Conservation (phyloP, 2,113 vertebrate species). For the Perca fluviatilis region DNA sequence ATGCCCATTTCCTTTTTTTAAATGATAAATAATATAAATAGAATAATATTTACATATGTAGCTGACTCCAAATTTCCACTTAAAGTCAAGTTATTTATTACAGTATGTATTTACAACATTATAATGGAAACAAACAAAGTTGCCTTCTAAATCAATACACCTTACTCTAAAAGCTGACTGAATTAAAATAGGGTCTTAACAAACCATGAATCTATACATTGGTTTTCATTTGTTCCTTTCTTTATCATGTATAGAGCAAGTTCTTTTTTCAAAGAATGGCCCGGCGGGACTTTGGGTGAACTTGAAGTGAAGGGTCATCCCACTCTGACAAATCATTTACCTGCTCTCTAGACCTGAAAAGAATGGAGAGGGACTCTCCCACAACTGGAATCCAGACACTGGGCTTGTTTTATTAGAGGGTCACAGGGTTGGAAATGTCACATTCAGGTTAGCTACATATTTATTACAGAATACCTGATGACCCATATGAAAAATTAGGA, state of each 20-base stretch:
- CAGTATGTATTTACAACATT: neutral
- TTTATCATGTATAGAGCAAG: neutral
- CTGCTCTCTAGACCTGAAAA: conserved; percentile 61
- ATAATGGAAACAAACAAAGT: neutral
- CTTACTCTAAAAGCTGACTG: neutral
- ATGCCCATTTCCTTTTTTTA: neutral
- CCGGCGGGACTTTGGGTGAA: conserved; percentile 33
- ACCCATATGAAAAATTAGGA: neutral
- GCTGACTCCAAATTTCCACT: neutral
- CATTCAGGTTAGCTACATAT: conserved; percentile 58
- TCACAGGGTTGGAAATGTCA: conserved; percentile 49
- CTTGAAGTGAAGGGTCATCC: conserved; percentile 46
- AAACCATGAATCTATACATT: neutral
- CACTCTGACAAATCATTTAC: conserved; percentile 83
- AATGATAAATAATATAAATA: neutral
- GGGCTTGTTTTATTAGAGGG: conserved; percentile 54
- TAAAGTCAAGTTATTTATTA: neutral
- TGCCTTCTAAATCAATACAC: neutral
- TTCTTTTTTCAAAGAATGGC: conserved; percentile 4
- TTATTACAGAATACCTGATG: conserved; percentile 44
- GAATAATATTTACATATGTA: neutral
- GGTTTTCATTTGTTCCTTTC: neutral
- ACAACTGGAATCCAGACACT: conserved; percentile 72
- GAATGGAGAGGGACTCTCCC: conserved; percentile 65
- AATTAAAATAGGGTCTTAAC: neutral